Percentiles rank a stretch among this genome's conserved stretches.
These are phyloP conservation scores for Mirounga angustirostris DNA, from an alignment of 2,113 vertebrate genomes.

Conservation along the genomic window DNA sequence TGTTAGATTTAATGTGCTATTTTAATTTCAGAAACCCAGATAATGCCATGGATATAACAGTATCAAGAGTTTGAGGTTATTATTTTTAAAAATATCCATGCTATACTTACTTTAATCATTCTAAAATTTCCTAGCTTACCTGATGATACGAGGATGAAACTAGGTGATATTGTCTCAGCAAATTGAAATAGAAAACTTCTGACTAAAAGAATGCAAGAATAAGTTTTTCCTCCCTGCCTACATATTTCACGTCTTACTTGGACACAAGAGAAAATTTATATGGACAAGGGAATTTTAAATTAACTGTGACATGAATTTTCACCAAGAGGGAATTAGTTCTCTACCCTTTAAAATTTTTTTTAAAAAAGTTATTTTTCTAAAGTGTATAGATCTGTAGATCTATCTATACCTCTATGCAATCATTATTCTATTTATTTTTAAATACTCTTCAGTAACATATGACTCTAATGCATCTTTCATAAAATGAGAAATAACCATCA, in stretches of 20 bases:
- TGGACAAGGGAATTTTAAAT: background rate
- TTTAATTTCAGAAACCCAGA: constrained; percentile 67
- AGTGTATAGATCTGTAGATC: background rate
- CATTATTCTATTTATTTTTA: background rate
- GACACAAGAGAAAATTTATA: background rate
- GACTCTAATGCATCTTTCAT: background rate
- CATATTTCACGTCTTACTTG: background rate
- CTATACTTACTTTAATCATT: background rate
- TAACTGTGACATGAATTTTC: constrained; percentile 46
- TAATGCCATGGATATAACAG: constrained; percentile 17
- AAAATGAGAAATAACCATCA: background rate
- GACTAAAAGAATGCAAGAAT: constrained; percentile 36
- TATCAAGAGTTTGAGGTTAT: background rate
- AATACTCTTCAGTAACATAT: background rate
- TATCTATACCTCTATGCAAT: background rate
- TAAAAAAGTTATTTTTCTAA: background rate
- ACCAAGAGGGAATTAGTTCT: background rate
- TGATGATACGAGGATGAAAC: background rate
- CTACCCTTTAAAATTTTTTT: background rate
- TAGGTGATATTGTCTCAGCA: constrained; percentile 30
- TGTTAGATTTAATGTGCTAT: constrained; percentile 61
- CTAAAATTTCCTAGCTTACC: constrained; percentile 33
- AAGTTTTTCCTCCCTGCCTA: background rate
- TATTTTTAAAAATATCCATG: constrained; percentile 35
- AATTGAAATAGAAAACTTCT: constrained; percentile 66